Evolutionary conservation across 2,113 vertebrate species (phyloP), one percentile per base, ranked within the genome.

Genomic region (Furnarius figulus): DNA sequence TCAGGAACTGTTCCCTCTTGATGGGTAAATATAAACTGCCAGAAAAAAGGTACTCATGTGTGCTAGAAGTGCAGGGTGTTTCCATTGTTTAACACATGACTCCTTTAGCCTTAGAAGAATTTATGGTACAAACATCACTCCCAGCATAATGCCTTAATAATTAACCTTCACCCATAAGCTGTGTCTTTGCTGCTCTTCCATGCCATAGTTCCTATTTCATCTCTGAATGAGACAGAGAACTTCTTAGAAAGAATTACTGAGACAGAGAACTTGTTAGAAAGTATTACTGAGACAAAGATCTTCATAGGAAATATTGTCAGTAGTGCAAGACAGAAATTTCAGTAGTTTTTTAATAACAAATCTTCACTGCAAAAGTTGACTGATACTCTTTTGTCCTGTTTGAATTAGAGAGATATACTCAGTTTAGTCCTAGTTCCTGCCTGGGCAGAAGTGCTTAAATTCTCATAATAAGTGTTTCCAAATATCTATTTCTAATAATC

Each of bases 111-210:
- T 44, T 55, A 35, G 14, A 55, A 73, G 11, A 73, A 33, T 77
- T 17, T 22, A 13, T 18, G 5, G 2, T 5, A 70, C 0, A 0
- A 50, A 2, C 5, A 50, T 8, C 3, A 16, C 46, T 46, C 33
- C 13, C 25, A 46, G 16, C 8, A 17, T 28, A 58, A 5, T 30
- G 14, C 28, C 24, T 49, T 46, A 68, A 50, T 4, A 15, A 68
- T 46, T 15, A 50, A 4, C 20, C 27, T 66, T 15, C 13, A 52
- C 1, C 1, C 1, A 3, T 7, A 73, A 65, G 4, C 3, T 93
- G 23, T 14, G 6, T 49, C 28, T 77, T 30, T 39, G 1, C 6
- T 50, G 4, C 7, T 73, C 22, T 31, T 70, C 9, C 19, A 37
- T 35, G 5, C 0, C 4, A 12, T 10, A 33, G 9, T 49, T 70